These are phyloP conservation scores for Drosophila virilis DNA, from an alignment of 1,140 invertebrate species.

Conservation along the genomic window DNA sequence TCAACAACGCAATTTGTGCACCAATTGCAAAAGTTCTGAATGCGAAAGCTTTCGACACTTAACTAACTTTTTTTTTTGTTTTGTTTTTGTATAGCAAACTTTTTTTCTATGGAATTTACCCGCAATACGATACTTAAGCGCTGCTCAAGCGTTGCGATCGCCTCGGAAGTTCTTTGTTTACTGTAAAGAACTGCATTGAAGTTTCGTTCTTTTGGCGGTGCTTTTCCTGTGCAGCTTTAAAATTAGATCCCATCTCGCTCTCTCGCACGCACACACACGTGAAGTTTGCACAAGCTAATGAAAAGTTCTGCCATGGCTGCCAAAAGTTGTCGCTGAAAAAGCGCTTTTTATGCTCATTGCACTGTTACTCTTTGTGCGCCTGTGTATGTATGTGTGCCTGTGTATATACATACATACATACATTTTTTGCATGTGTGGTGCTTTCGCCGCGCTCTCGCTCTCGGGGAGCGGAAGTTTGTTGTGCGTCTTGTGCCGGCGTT, in stretches of 20 bases:
- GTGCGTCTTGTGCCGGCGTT: slow-evolving; percentile 39
- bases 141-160: slow-evolving; percentile 63
- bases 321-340: slow-evolving; percentile 47
- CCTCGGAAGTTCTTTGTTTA: slow-evolving; percentile 78
- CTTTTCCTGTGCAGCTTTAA: slow-evolving; percentile 68
- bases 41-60: slow-evolving; percentile 29
- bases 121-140: slow-evolving; percentile 1
- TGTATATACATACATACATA: not conserved
- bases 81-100: not conserved
- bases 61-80: slow-evolving; percentile 6
- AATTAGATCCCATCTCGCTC: slow-evolving; percentile 71
- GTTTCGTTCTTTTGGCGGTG: slow-evolving; percentile 60
- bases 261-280: slow-evolving; percentile 29
- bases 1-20: slow-evolving; percentile 24
- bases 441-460: slow-evolving; percentile 36
- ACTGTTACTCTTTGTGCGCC: slow-evolving; percentile 16
- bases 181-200: slow-evolving; percentile 67
- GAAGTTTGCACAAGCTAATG: slow-evolving; percentile 33
- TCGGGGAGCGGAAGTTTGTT: slow-evolving; percentile 64
- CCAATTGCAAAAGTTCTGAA: slow-evolving; percentile 20
- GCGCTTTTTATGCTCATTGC: slow-evolving; percentile 56
- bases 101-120: slow-evolving; percentile 1
- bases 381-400: not conserved
- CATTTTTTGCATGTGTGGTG: slow-evolving; percentile 29
- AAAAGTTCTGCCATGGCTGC: slow-evolving; percentile 43